These are phyloP conservation scores for Melanophora roralis DNA, from an alignment of 2,888 invertebrate species.

Conservation along the genomic window DNA sequence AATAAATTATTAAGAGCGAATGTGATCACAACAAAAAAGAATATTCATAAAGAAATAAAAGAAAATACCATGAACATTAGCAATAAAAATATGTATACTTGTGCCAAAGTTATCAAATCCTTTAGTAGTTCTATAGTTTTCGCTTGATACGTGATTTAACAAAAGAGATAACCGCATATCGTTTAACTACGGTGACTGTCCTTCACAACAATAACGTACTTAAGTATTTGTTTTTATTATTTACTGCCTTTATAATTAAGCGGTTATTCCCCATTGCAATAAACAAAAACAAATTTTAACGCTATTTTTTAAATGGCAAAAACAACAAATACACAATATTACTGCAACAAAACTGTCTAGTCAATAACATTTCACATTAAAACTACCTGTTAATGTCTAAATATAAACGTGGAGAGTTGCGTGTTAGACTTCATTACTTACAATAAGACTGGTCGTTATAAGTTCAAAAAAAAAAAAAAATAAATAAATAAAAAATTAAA, in stretches of 20 bases:
- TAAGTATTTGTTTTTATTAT: neutral
- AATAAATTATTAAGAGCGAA: constrained; percentile 28
- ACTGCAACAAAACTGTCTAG: neutral
- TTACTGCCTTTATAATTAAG: neutral
- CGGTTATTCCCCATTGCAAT: neutral
- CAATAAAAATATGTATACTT: neutral
- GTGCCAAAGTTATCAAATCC: neutral
- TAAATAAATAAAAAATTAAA: neutral
- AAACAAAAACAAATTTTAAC: neutral
- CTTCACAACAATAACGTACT: neutral
- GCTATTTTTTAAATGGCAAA: neutral
- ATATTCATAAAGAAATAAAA: constrained; percentile 4
- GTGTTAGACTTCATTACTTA: constrained; percentile 28
- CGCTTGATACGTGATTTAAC: neutral
- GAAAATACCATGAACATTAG: neutral
- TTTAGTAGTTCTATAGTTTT: neutral
- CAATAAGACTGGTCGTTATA: constrained; percentile 32
- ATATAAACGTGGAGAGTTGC: constrained; percentile 32
- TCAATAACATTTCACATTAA: neutral
- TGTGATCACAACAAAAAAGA: constrained; percentile 37
- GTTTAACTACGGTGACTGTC: neutral
- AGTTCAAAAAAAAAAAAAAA: neutral
- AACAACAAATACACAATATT: neutral
- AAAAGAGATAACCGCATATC: neutral
- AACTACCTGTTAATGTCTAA: neutral